phyloP scores from a whole-genome alignment of 2,888 invertebrate genomes.

The Oxyteleia sp. region DNA sequence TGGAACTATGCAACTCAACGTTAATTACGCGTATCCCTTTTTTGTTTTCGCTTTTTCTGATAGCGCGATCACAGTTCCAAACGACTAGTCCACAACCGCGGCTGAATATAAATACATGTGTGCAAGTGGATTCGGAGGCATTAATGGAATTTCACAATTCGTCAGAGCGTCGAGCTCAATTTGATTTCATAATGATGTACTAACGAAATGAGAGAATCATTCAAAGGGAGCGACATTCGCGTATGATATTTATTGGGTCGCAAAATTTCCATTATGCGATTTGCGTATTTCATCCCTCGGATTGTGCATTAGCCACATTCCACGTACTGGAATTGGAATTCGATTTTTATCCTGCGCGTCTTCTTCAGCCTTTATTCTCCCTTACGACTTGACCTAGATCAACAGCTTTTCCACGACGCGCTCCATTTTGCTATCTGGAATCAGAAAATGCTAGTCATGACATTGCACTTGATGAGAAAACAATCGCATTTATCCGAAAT shows the following conservation, averaged over 20 bases:
- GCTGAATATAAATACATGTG: not conserved
- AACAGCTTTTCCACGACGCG: constrained; percentile 41
- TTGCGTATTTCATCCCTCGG: constrained; percentile 57
- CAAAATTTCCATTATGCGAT: constrained; percentile 56
- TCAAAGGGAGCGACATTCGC: constrained; percentile 19
- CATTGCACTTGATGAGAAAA: constrained; percentile 23
- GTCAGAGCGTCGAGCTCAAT: constrained; percentile 39
- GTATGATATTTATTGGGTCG: constrained; percentile 48
- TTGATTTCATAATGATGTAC: constrained; percentile 53
- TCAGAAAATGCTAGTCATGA: constrained; percentile 52
- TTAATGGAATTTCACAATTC: constrained; percentile 11
- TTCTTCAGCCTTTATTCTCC: constrained; percentile 63
- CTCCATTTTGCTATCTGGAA: constrained; percentile 59
- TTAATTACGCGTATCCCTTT: constrained; percentile 13
- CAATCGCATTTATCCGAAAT: constrained; percentile 5
- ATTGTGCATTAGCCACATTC: constrained; percentile 65
- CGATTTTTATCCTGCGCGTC: constrained; percentile 63
- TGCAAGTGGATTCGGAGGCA: not conserved
- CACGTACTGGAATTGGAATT: constrained; percentile 62
- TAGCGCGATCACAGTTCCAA: not conserved
- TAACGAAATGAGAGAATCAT: constrained; percentile 30
- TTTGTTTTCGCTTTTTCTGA: constrained; percentile 1
- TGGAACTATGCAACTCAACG: not conserved
- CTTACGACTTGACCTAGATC: constrained; percentile 60
- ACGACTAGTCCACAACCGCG: not conserved